A percentile compares a stretch with the other conserved stretches of the same genome.
Evolutionary conservation across 2,888 invertebrate genomes (phyloP).

Genomic region (Drosophila testacea): DNA sequence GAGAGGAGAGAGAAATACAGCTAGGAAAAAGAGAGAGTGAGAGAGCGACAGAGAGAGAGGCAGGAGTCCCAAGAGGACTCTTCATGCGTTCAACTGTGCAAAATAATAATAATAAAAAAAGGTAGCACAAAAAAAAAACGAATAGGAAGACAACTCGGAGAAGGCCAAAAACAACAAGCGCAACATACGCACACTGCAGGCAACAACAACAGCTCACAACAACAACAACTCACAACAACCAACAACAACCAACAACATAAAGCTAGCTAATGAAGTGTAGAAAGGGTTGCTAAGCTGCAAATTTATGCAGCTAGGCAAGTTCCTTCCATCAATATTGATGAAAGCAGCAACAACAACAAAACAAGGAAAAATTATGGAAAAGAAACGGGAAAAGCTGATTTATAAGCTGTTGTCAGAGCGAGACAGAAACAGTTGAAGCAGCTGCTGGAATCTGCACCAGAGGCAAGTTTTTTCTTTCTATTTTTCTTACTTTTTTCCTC

Average conservation of each 20-base stretch:
- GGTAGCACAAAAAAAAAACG: background rate
- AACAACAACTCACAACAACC: background rate
- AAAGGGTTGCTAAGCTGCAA: slow-evolving; percentile 54
- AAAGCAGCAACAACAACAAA: background rate
- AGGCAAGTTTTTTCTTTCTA: no score
- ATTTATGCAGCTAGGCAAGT: slow-evolving; percentile 31
- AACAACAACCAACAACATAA: slow-evolving; percentile 4
- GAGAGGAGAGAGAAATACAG: background rate
- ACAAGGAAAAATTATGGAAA: background rate
- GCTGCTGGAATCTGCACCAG: slow-evolving; percentile 5
- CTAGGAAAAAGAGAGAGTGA: background rate
- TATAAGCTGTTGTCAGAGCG: background rate
- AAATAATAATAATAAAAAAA: slow-evolving; percentile 13
- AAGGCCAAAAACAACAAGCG: slow-evolving; percentile 1
- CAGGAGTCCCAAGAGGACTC: background rate
- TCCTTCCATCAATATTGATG: background rate
- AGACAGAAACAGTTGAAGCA: slow-evolving; percentile 7
- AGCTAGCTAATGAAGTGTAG: slow-evolving; percentile 53
- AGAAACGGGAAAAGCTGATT: background rate
- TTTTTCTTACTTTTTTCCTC: background rate
- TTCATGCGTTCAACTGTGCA: background rate
- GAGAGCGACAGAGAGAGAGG: background rate
- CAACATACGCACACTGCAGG: slow-evolving; percentile 18
- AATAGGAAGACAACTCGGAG: background rate
- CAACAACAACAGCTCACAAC: background rate